Percentiles rank a stretch among this genome's conserved stretches.
phyloP scores from a whole-genome alignment of 2,888 invertebrate genomes.

The Volucella inanis region DNA sequence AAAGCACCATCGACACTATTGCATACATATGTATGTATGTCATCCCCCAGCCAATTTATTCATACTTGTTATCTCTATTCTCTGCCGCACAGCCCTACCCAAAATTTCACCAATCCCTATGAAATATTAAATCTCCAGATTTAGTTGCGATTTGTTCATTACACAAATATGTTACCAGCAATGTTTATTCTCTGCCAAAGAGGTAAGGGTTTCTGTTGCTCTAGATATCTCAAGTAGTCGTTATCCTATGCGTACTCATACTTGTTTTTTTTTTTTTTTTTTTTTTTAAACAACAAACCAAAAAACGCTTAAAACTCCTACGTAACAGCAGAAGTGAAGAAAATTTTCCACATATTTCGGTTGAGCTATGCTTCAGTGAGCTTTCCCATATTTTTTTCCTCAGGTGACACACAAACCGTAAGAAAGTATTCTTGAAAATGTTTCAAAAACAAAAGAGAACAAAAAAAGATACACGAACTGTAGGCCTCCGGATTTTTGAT shows the following conservation, averaged over 20 bases:
- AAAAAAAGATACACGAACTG: not conserved
- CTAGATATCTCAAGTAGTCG: conserved; percentile 1
- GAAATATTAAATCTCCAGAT: conserved; percentile 1
- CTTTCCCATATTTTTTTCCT: conserved; percentile 47
- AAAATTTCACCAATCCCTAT: too few relatives aligned
- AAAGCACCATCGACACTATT: not conserved
- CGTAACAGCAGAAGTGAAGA: conserved; percentile 15
- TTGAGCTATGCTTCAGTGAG: conserved; percentile 47
- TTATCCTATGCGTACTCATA: not conserved
- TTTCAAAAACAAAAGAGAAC: not conserved
- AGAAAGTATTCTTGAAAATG: not conserved
- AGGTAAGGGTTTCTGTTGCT: not conserved
- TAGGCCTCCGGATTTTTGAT: too few relatives aligned
- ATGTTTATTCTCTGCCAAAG: too few relatives aligned
- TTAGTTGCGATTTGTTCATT: conserved; percentile 10
- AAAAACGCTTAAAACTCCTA: not conserved
- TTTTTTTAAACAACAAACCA: not conserved
- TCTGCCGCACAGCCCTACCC: too few relatives aligned
- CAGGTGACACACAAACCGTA: conserved; percentile 52
- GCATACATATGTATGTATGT: not conserved
- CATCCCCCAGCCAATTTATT: not conserved
- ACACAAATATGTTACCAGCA: conserved; percentile 7
- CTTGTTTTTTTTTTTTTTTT: not conserved
- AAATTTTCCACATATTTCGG: conserved; percentile 53
- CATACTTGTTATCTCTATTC: too few relatives aligned